Evolutionary conservation across 2,888 invertebrate genomes (phyloP), one percentile per base, ranked within the genome.

Genomic region (Ichneumon xanthorius): DNA sequence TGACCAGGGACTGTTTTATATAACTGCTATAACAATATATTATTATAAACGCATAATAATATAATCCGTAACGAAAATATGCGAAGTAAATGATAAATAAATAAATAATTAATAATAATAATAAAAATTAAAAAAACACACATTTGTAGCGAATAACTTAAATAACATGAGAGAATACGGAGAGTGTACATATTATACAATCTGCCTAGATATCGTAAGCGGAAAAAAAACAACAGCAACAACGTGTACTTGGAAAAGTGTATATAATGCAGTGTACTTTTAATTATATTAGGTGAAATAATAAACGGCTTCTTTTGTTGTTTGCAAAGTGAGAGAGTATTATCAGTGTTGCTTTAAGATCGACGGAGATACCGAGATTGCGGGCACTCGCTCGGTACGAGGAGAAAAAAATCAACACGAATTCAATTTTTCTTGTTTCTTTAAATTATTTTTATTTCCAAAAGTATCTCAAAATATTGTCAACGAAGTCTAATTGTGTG

Each of bases 221-320:
- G 75, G 84, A 79, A 81, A 40, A 81, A 81, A 19, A 65, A 80
- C 61, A 71, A 79, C 79, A 63, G 58, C 58, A 88, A 89, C 86
- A 88, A 86, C 90, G 92, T 94, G 93, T 93, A 94, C 93, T 94
- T 93, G 92, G 92, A 93, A 92, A 92, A 92, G 92, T 94, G 93
- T 94, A 94, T 94, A 93, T 93, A 93, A 93, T 90, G 93, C 93
- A 93, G 93, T 94, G 93, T 94, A 94, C 93, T 94, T 93, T 93
- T 92, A 92, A 93, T 93, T 93, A 92, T 90, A 91, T 89, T 94
- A 94, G 93, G 92, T 92, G 91, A 92, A 92, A 93, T 91, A 92
- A 93, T 93, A 93, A 94, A 92, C 92, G 92, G 94, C 93, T 94
- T 94, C 91, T 93, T 94, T 93, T 92, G 93, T 94, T 94, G 93